Evolutionary conservation across 2,113 vertebrate genomes (phyloP).

Genomic region (Nettapus auritus): DNA sequence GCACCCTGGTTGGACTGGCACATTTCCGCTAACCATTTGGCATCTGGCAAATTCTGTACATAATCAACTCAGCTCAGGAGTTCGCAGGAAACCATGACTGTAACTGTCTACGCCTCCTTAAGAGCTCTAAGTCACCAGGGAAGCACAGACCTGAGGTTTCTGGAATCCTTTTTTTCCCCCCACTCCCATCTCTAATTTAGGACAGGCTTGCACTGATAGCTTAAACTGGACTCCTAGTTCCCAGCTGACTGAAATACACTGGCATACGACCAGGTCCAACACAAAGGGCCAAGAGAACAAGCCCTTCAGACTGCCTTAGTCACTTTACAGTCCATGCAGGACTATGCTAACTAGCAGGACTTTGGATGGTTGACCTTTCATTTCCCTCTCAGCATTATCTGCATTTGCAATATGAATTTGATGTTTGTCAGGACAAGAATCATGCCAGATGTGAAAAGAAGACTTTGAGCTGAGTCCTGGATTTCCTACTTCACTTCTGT

Average conservation of each 20-base stretch:
- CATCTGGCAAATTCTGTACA: not conserved
- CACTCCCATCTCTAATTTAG: not conserved
- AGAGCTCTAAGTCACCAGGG: not conserved
- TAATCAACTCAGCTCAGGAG: not conserved
- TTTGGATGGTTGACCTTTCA: conserved; percentile 46
- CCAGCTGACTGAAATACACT: not conserved
- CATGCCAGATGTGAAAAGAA: conserved; percentile 69
- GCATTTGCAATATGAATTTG: conserved; percentile 42
- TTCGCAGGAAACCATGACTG: not conserved
- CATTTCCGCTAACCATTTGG: not conserved
- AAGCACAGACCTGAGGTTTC: not conserved
- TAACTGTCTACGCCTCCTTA: not conserved
- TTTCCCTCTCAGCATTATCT: conserved; percentile 58
- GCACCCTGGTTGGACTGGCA: fast-evolving
- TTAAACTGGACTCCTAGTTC: not conserved
- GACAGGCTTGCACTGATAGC: not conserved
- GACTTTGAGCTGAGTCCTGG: conserved; percentile 61
- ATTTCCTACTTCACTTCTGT: conserved; percentile 72
- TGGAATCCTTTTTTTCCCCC: not conserved
- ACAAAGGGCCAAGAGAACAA: not conserved
- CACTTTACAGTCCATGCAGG: conserved; percentile 42
- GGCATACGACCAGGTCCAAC: not conserved
- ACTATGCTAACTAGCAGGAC: conserved; percentile 3
- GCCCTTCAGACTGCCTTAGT: not conserved
- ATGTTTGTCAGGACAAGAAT: conserved; percentile 44